Evolutionary conservation across 2,113 vertebrate genomes (phyloP).

Genomic region (Gadus chalcogrammus): DNA sequence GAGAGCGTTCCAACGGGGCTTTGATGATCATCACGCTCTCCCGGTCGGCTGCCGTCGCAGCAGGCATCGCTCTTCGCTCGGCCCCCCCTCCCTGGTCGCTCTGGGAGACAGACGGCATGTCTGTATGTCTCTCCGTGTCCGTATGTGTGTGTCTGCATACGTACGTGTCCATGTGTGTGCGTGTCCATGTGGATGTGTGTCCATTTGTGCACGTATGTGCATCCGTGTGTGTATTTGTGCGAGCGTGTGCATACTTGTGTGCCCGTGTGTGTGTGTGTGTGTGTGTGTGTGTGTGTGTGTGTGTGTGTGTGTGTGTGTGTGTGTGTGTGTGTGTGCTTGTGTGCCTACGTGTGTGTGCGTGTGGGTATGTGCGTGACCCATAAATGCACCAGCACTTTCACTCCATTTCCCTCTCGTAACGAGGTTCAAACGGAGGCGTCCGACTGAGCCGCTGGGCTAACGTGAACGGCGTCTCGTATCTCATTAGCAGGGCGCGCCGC

Average conservation of each 20-base stretch:
- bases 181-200: background rate
- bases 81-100: background rate
- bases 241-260: no score
- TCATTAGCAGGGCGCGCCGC: background rate
- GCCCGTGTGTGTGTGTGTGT: no score
- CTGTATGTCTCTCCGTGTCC: no score
- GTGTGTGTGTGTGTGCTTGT: no score
- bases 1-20: slow-evolving; percentile 54
- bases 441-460: background rate
- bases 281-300: background rate
- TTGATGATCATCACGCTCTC: slow-evolving; percentile 65
- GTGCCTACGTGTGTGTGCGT: no score
- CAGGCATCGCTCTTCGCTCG: slow-evolving; percentile 33
- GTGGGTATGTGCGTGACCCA: no score
- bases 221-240: background rate
- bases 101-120: background rate
- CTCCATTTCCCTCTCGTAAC: background rate
- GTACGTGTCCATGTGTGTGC: no score
- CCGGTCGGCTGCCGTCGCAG: slow-evolving; percentile 39
- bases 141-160: background rate
- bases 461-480: background rate
- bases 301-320: slow-evolving; percentile 3
- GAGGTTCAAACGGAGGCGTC: background rate
- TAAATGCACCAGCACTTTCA: background rate
- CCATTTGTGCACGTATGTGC: background rate